Evolutionary conservation across 2,888 invertebrate species (phyloP), one percentile per base, ranked within the genome.

Genomic region (Sphaerophoria taeniata): DNA sequence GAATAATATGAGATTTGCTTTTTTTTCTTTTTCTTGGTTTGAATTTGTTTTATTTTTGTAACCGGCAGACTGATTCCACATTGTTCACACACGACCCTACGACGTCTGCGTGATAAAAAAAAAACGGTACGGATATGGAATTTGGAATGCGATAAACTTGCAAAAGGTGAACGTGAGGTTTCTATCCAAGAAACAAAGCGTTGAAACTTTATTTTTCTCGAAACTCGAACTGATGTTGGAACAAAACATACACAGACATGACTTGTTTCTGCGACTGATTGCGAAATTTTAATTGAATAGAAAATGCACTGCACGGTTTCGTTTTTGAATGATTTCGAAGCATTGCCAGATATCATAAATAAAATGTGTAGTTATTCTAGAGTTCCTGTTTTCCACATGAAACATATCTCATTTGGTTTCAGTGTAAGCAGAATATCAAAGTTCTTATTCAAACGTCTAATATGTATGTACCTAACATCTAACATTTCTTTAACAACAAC

Each of bases 21-120:
- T 2, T 24, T 24, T 24, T 24, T 24, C 24, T 24, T 16, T 51
- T 16, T 61, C 2, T 51, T 16, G 24, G 5, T 47, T 33, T 43
- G n/a, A 9, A 31, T 58, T 31, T 65, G 11, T 33, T 67, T 58
- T 39, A 53, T 61, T 53, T 24, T 53, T 24, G 31, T 63, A 63
- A 55, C 55, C 39, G 53, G 31, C 63, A 47, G 60, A 24, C 58
- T 16, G 39, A 39, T 58, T 24, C 60, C 60, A 60, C 24, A 43
- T 60, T 43, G 24, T 60, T 7, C 9, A 43, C 60, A 24, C 36
- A 58, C n/a, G 24, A 24, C 0, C 1, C 6, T 39, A 56, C 14
- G 5, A 60, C 58, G 39, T 60, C 58, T 36, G 39, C 58, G 58
- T 24, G 24, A 39, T 0, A 58, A 58, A 16, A 58, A 58, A 14